Percentiles rank a stretch among this genome's conserved stretches.
phyloP scores from a whole-genome alignment of 2,888 invertebrate genomes.

The Lissocephala sabroskyi region DNA sequence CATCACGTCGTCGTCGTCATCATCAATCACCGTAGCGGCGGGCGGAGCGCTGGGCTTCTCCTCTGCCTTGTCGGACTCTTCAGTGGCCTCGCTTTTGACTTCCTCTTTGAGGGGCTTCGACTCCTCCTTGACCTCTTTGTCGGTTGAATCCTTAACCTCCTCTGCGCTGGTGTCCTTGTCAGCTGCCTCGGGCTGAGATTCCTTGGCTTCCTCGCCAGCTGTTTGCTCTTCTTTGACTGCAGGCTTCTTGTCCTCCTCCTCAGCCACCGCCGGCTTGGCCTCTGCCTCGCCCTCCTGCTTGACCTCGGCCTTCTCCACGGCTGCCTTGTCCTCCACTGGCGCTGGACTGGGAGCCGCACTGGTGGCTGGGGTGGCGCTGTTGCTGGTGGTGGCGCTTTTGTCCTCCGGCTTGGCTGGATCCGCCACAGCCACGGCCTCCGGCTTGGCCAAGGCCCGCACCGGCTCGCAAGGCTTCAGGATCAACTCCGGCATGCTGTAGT shows the following conservation, averaged over 20 bases:
- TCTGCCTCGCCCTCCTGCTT: constrained; percentile 27
- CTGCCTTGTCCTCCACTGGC: constrained; percentile 67
- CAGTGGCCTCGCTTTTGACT: constrained; percentile 21
- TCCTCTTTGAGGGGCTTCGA: constrained; percentile 37
- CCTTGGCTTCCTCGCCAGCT: constrained; percentile 20
- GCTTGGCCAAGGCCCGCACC: constrained; percentile 71
- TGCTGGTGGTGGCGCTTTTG: constrained; percentile 76
- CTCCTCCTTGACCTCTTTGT: constrained; percentile 41
- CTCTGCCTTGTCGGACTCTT: constrained; percentile 22
- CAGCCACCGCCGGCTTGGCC: constrained; percentile 11
- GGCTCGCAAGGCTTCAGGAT: constrained; percentile 87
- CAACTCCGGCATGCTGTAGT: constrained; percentile 96
- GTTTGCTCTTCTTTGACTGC: constrained; percentile 27
- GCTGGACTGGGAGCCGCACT: constrained; percentile 85
- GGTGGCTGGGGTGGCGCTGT: constrained; percentile 78
- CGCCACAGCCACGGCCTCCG: constrained; percentile 67
- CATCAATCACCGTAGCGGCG: constrained; percentile 55
- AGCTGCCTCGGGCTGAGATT: constrained; percentile 25
- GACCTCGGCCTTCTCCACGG: constrained; percentile 69
- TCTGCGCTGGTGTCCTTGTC: constrained; percentile 29
- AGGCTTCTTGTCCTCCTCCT: constrained; percentile 46
- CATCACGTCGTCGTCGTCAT: constrained; percentile 72
- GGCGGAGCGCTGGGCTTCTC: constrained; percentile 27
- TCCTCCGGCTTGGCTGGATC: constrained; percentile 54
- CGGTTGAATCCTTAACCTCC: constrained; percentile 21